Conservation (phyloP, 2,797 vertebrate genomes). For the Sebastolobus alascanus region DNA sequence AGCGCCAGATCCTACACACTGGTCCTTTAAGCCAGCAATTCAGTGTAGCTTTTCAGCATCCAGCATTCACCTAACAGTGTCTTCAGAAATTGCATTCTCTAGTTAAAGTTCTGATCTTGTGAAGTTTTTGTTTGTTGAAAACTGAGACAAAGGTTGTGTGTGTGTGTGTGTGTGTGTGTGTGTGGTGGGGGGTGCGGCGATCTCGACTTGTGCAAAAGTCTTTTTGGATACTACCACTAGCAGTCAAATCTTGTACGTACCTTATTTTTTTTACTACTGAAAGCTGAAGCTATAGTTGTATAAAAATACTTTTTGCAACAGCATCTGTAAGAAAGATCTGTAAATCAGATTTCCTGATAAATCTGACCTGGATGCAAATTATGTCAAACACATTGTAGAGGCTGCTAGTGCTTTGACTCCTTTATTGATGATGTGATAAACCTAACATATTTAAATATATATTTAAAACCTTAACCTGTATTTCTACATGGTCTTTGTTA, state of each 20-base stretch:
- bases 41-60: neutral
- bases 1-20: too few relatives aligned
- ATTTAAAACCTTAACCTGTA: neutral
- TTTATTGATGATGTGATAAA: neutral
- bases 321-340: neutral
- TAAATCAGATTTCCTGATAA: neutral
- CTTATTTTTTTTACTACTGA: neutral
- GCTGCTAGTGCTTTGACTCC: neutral
- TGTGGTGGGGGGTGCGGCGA: too few relatives aligned
- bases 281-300: neutral
- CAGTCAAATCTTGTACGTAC: neutral
- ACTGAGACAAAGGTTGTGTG: neutral
- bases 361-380: neutral
- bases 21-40: too few relatives aligned
- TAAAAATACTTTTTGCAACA: neutral
- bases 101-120: neutral
- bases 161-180: too few relatives aligned
- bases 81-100: neutral
- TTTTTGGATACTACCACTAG: neutral
- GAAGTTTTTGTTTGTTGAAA: neutral
- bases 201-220: neutral
- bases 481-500: neutral
- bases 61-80: neutral
- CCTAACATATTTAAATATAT: neutral
- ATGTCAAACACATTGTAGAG: neutral